These are phyloP conservation scores for Ladona fulva DNA, from an alignment of 1,140 invertebrate genomes.

Conservation along the genomic window DNA sequence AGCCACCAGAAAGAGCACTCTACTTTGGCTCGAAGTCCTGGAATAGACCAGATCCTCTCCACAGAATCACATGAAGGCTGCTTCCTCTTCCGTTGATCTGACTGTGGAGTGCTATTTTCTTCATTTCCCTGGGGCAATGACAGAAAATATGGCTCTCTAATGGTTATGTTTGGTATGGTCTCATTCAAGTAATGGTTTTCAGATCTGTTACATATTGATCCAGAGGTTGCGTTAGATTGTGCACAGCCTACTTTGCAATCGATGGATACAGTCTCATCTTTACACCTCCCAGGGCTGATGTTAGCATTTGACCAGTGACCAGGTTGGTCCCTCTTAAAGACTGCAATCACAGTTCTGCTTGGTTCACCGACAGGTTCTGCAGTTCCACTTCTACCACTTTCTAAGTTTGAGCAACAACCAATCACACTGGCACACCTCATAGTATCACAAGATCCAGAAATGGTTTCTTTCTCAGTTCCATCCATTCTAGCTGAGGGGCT, in stretches of 20 bases:
- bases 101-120: neutral
- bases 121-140: neutral
- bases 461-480: too few relatives aligned
- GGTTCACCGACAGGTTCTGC: neutral
- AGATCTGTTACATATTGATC: too few relatives aligned
- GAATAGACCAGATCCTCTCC: neutral
- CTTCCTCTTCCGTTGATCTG: neutral
- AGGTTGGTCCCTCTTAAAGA: neutral
- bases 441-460: too few relatives aligned
- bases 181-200: too few relatives aligned
- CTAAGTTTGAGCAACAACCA: neutral
- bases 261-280: too few relatives aligned
- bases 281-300: neutral
- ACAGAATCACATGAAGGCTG: neutral
- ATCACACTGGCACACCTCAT: too few relatives aligned
- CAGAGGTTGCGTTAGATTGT: too few relatives aligned
- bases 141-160: neutral
- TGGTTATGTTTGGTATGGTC: too few relatives aligned
- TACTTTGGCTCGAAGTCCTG: neutral
- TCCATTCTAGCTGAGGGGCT: too few relatives aligned
- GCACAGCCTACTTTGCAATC: too few relatives aligned
- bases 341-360: neutral
- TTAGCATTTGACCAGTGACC: neutral
- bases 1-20: slow-evolving; percentile 8
- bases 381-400: slow-evolving; percentile 15